Percentiles rank a stretch among this genome's conserved stretches.
These are phyloP conservation scores for Sebastolobus altivelis DNA, from an alignment of 2,797 vertebrate species.

Conservation along the genomic window DNA sequence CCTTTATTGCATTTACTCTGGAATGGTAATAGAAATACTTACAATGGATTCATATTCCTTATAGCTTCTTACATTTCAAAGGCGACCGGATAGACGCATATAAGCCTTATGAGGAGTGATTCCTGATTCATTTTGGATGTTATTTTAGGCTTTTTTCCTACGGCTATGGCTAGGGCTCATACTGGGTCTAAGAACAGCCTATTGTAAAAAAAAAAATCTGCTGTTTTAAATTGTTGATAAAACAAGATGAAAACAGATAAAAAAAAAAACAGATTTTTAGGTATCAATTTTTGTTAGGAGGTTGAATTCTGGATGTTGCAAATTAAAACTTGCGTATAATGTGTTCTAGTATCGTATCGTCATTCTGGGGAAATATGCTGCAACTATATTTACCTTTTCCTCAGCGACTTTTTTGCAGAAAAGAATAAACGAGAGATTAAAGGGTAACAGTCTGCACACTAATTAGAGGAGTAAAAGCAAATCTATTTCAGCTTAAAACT, in stretches of 20 bases:
- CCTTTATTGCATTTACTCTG: not conserved
- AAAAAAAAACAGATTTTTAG: not conserved
- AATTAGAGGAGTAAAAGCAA: conserved; percentile 23
- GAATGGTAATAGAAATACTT: not conserved
- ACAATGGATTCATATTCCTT: not conserved
- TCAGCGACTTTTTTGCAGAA: not conserved
- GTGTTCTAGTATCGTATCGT: not conserved
- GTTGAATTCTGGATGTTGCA: not conserved
- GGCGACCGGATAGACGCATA: not conserved
- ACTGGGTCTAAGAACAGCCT: not conserved
- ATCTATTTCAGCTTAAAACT: conserved; percentile 32
- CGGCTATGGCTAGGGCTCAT: not conserved
- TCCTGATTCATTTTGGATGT: not conserved
- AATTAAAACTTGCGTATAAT: not conserved
- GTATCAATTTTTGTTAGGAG: not conserved
- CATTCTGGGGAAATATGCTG: not conserved
- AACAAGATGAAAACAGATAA: not conserved
- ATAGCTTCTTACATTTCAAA: not conserved
- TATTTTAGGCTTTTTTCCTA: not conserved
- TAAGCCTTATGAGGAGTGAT: rapidly evolving
- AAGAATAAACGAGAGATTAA: conserved; percentile 19
- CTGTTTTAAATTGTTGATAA: not conserved
- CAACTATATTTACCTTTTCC: not conserved
- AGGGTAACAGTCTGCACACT: conserved; percentile 23
- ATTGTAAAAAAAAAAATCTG: not conserved